Percentiles rank a stretch among this genome's conserved stretches.
These are phyloP conservation scores for Dendrocincla tyrannina DNA, from an alignment of 2,797 vertebrate species.

Conservation along the genomic window DNA sequence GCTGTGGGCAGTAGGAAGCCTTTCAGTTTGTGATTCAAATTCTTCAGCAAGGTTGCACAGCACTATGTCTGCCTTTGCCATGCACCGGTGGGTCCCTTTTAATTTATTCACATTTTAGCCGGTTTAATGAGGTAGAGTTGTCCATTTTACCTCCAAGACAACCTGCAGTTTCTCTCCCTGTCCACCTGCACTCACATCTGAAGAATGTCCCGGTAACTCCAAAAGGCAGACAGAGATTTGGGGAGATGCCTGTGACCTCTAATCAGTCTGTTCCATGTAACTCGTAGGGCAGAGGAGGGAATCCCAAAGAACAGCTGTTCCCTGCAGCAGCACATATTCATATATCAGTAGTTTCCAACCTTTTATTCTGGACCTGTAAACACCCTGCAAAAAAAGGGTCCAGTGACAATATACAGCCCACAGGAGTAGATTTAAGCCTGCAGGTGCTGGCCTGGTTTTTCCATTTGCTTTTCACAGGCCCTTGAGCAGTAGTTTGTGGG, in stretches of 20 bases:
- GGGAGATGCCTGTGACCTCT: not conserved
- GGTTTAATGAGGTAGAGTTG: not conserved
- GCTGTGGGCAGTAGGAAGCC: not conserved
- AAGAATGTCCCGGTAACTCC: not conserved
- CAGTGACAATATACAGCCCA: not conserved
- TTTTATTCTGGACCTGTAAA: not conserved
- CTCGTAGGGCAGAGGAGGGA: not conserved
- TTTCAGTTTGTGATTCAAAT: not conserved
- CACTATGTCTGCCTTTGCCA: not conserved
- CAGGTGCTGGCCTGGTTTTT: not conserved
- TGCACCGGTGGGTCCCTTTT: not conserved
- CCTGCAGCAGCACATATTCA: not conserved
- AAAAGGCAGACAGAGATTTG: not conserved
- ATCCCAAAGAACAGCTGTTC: not conserved
- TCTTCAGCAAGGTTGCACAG: not conserved
- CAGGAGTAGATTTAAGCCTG: not conserved
- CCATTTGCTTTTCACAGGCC: not conserved
- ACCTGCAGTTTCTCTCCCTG: not conserved
- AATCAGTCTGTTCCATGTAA: not conserved
- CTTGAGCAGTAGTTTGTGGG: not conserved
- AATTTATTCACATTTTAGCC: not conserved
- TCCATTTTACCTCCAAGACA: not conserved
- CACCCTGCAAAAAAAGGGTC: not conserved
- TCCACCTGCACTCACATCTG: not conserved
- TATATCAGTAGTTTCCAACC: not conserved